Evolutionary conservation across 2,113 vertebrate species (phyloP), one percentile per base, ranked within the genome.

Genomic region (Plestiodon gilberti): DNA sequence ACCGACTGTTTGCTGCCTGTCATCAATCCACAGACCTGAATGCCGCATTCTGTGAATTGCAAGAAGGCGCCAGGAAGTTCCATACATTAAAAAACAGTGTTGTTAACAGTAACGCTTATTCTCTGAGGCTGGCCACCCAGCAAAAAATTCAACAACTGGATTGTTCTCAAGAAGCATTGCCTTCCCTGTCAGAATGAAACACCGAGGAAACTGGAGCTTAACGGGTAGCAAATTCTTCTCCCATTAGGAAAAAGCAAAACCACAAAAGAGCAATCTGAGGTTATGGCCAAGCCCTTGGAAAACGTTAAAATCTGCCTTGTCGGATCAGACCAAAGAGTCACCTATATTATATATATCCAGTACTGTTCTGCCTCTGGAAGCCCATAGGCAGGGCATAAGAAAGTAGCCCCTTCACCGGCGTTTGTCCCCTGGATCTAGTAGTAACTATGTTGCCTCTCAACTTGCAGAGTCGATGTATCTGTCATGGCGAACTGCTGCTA

Each of bases 101-200:
- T 83, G 57, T 83, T 86, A 82, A 73, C 65, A 82, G 84, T 15
- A 73, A 64, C 1, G 80, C 84, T 73, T 81, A 79, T 88, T 88
- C 84, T 55, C 64, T 4, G 8, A 71, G 57, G 14, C 20, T 57
- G 84, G 84, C 88, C 80, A 82, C 88, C 88, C 88, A 89, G 84
- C 86, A 89, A 79, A 82, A 64, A 78, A 82, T 86, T 43, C 65
- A 78, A 57, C 40, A 1, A 4, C 65, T 89, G 84, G 88, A 38
- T 78, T 38, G 80, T 74, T 78, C 82, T 89, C 88, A 65, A 78
- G 84, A 73, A 81, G 71, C 57, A 35, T 9, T 33, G 43, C 35
- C 61, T 7, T 78, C 74, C 67, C 48, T 73, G 84, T 82, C 88
- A 57, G 65, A 77, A 64, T 18, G 59, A 57, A 80, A 82, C 28